Base-by-base conservation (phyloP, 2,888 invertebrate species). In the Mythimna albipuncta region DNA sequence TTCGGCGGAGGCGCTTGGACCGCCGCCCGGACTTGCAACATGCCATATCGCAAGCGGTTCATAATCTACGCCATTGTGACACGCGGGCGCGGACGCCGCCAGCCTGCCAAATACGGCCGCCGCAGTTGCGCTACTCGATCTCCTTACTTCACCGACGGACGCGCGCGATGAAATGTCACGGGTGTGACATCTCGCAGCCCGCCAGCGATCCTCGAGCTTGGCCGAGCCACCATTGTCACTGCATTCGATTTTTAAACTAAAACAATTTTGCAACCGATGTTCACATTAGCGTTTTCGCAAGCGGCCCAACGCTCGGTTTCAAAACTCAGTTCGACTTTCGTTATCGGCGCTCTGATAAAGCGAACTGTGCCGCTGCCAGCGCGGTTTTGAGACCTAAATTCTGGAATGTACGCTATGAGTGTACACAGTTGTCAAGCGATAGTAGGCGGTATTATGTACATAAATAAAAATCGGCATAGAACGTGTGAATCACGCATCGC, bases 231-330 rank as follows among this genome's bases (percentile, higher is more conserved):
- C 84, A 90, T 90, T 91, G 92, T 90, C 90, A 90, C 89, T 91
- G 91, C 91, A 93, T 94, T 93, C 91, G 91, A 94, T 95, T 94
- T 93, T 92, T 93, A 94, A 96, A 95, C 94, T 95, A 95, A 95
- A 95, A 94, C 93, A 94, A 95, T 96, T 96, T 96, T 94, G 96
- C 95, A 96, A 96, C 92, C 94, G 94, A 95, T 95, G 95, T 94
- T 95, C 96, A 96, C 96, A 96, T 96, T 96, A 95, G 95, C 89
- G 94, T 96, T 96, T 96, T 96, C 96, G 96, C 96, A 96, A 96
- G 95, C 95, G 92, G 95, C 96, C 94, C 95, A 95, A 91, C 93
- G 93, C 93, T 93, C 92, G 91, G 94, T 95, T 96, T 95, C 95
- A 95, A 95, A 96, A 96, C 93, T 87, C 87, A 92, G 94, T 93